Percentiles rank a stretch among this genome's conserved stretches.
Evolutionary conservation across 2,888 invertebrate genomes (phyloP).

Genomic region (Tridacna gigas): DNA sequence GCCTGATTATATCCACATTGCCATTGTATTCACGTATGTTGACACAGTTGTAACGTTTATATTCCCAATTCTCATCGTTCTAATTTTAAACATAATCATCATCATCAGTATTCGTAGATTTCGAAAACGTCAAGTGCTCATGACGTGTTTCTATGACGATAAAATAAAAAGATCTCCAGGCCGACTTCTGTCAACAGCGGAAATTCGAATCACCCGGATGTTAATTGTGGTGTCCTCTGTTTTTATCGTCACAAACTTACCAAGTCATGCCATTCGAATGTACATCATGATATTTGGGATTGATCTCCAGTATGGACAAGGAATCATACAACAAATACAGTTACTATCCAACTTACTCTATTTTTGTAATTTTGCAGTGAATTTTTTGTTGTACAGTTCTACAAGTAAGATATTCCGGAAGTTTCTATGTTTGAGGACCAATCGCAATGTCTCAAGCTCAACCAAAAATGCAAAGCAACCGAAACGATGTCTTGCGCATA

Average conservation of each 20-base stretch:
- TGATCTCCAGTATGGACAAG: constrained; percentile 23
- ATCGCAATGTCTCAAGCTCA: background rate
- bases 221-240: constrained; percentile 78
- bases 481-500: background rate
- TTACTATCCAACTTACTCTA: constrained; percentile 74
- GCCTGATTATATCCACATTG: constrained; percentile 56
- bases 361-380: constrained; percentile 74
- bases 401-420: constrained; percentile 74
- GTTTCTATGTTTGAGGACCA: constrained; percentile 25
- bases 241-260: constrained; percentile 78
- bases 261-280: constrained; percentile 78
- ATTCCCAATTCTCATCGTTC: constrained; percentile 71
- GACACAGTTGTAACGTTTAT: constrained; percentile 74
- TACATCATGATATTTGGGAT: constrained; percentile 68
- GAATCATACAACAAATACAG: constrained; percentile 64
- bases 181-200: constrained; percentile 66
- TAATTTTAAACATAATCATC: constrained; percentile 72
- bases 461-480: background rate
- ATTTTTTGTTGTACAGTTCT: constrained; percentile 74
- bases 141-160: constrained; percentile 44
- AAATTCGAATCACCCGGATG: constrained; percentile 75
- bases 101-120: constrained; percentile 65
- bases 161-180: constrained; percentile 42
- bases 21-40: constrained; percentile 71
- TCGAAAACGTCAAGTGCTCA: constrained; percentile 48